Evolutionary conservation across 2,888 invertebrate genomes (phyloP), one percentile per base, ranked within the genome.

Genomic region (Argyresthia goedartella): DNA sequence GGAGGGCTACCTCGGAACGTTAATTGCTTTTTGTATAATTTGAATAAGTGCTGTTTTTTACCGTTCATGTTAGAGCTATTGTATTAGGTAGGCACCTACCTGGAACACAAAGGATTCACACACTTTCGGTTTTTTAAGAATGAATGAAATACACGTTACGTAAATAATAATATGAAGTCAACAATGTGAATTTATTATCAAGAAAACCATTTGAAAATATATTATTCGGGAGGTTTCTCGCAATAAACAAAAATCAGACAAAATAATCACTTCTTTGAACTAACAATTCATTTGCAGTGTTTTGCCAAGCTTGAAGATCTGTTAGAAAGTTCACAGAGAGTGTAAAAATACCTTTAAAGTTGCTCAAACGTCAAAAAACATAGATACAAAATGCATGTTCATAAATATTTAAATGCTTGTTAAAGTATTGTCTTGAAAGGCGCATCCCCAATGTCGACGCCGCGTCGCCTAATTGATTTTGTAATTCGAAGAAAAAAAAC

Each of bases 21-120:
- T 85, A 85, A 85, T 86, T 86, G 85, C 82, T 85, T 85, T 85
- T 84, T 86, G 84, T 85, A 85, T 85, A 80, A 81, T 85, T 85
- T 85, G 81, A 86, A 85, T 85, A 85, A 86, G 82, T 85, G 25
- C 6, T 25, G 25, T 25, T 25, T 25, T n/a, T 25, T 25, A 25
- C 25, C 6, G 25, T 25, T 25, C 25, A 25, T 25, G 25, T 25
- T n/a, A n/a, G n/a, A n/a, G 25, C 3, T 25, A 6, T 25, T 4
- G 2, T 4, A 25, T 25, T 25, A 4, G 25, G 25, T 25, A 25
- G n/a, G n/a, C 6, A 25, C 6, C 6, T 6, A 25, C 6, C 25
- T 25, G 25, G 3, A 25, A 25, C 25, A 25, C 25, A 6, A 25
- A 25, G 39, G 1, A 36, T 36, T 36, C 8, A 36, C 3, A 39